Conservation (phyloP, 2,113 vertebrate genomes). For the Aegotheles bennettii region DNA sequence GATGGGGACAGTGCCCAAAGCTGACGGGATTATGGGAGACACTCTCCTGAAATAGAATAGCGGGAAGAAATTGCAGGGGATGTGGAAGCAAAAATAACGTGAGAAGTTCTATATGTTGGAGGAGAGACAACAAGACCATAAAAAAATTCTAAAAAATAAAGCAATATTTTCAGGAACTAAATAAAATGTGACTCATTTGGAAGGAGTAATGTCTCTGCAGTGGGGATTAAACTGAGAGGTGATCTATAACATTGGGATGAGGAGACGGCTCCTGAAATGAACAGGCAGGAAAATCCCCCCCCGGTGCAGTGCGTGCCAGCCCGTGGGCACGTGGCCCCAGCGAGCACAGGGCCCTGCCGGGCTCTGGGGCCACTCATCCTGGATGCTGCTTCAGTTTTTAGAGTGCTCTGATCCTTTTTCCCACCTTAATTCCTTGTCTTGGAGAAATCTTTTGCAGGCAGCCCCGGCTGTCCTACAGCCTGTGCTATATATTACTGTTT, state of each 20-base stretch:
- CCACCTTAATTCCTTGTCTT: background rate
- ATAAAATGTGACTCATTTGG: background rate
- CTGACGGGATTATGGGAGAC: slow-evolving; percentile 29
- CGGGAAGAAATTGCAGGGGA: slow-evolving; percentile 5
- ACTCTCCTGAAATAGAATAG: slow-evolving; percentile 12
- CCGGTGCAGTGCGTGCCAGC: rapidly evolving
- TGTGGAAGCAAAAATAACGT: background rate
- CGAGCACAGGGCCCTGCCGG: rapidly evolving
- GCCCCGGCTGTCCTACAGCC: slow-evolving; percentile 11
- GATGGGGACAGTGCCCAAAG: background rate
- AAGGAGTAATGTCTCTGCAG: background rate
- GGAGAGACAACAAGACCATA: background rate
- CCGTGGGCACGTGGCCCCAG: background rate
- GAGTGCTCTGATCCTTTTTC: background rate
- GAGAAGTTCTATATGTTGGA: background rate
- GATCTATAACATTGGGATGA: background rate
- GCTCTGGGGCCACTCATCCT: background rate
- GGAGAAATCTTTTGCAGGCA: background rate
- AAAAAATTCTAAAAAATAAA: background rate
- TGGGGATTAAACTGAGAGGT: background rate
- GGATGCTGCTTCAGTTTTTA: background rate
- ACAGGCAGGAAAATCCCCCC: background rate
- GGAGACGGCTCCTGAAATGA: background rate
- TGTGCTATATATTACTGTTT: slow-evolving; percentile 35
- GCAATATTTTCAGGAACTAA: background rate